These are phyloP conservation scores for Drosophila dunni DNA, from an alignment of 1,140 invertebrate genomes.

Conservation along the genomic window DNA sequence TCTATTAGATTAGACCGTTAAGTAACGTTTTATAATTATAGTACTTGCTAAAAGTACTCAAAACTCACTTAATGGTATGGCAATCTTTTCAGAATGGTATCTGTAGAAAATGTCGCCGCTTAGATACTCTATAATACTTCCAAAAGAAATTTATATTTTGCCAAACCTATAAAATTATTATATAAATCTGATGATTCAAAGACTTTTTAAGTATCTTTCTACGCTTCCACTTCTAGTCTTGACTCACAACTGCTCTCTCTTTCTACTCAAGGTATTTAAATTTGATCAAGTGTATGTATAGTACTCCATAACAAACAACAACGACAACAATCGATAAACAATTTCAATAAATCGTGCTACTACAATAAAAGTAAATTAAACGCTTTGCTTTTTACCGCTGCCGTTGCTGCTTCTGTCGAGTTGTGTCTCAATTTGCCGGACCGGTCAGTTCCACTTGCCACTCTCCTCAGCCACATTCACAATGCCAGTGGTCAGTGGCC, in stretches of 20 bases:
- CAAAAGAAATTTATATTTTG: no score
- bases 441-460: slow-evolving; percentile 25
- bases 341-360: slow-evolving; percentile 77
- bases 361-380: slow-evolving; percentile 80
- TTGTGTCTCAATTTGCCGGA: slow-evolving; percentile 73
- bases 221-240: no score
- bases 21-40: no score
- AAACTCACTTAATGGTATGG: no score
- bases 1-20: no score
- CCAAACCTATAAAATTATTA: no score
- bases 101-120: no score
- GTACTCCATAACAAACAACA: slow-evolving; percentile 17
- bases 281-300: background rate
- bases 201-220: no score
- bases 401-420: slow-evolving; percentile 25
- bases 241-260: background rate
- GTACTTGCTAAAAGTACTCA: no score
- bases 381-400: slow-evolving; percentile 38
- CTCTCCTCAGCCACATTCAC: slow-evolving; percentile 18
- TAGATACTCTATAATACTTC: no score
- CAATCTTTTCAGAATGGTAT: no score
- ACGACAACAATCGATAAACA: slow-evolving; percentile 59
- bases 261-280: slow-evolving; percentile 3
- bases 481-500: slow-evolving; percentile 19
- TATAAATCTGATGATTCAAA: no score